Base-by-base conservation (phyloP, 2,797 vertebrate genomes). In the Clarias platycephalus region DNA sequence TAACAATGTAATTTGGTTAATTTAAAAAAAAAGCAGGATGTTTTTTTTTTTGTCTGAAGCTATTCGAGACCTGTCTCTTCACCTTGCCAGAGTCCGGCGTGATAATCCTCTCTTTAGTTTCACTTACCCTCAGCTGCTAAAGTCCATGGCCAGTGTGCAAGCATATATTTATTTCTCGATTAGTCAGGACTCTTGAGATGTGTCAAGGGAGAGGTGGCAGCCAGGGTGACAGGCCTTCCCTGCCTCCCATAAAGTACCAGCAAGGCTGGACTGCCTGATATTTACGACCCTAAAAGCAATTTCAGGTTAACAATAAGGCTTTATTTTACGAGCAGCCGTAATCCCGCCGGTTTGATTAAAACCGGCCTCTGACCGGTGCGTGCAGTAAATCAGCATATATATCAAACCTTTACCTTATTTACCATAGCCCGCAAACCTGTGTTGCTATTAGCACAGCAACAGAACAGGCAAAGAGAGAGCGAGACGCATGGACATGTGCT, bases 281-380 rank as follows among this genome's bases (percentile, higher is more conserved):
- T 95, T 95, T 94, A 95, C 90, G 89, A 91, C 91, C 90, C 85
- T 12, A 89, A 85, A 91, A 91, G 91, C 92, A 89, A 93, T 92
- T 92, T 91, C 87, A 90, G 93, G 93, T 94, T 93, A 94, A 94
- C 92, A 94, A 92, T 90, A 91, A 92, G 90, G 89, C 90, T 86
- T 82, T 70, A 79, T 86, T 94, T 94, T 92, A 94, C 88, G 90
- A 90, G 89, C 83, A 20, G 81, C 87, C 64, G 86, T 93, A 92
- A 93, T 92, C 90, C 92, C 91, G 88, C 89, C 90, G 91, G 88
- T 60, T 91, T 93, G 93, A 94, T 95, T 94, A 91, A 94, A 95
- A 92, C 91, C 92, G 90, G 87, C 66, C 85, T 89, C 88, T 88
- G 90, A 90, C 91, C 84, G 89, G 89, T 91, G 91, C 88, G 88